These are phyloP conservation scores for Carposina sasakii DNA, from an alignment of 1,140 invertebrate species.

Conservation along the genomic window DNA sequence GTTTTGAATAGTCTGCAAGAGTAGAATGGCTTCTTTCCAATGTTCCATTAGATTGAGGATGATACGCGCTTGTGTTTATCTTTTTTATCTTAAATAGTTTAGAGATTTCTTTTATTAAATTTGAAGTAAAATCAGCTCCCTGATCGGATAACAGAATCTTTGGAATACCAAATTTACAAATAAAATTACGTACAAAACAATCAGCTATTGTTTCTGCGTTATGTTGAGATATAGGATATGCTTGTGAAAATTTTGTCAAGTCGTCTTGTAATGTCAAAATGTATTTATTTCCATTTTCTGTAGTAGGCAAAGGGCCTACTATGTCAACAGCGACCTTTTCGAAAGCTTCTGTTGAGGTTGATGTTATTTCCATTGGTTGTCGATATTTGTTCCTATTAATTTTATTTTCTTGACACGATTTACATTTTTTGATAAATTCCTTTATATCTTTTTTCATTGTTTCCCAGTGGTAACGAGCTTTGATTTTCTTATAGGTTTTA, in stretches of 20 bases:
- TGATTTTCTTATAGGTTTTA: conserved; percentile 3
- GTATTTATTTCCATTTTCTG: conserved; percentile 11
- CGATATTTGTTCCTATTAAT: not conserved
- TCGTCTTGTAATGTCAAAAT: conserved; percentile 12
- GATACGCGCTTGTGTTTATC: conserved; percentile 8
- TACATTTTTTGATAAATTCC: conserved; percentile 4
- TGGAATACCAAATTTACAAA: conserved; percentile 14
- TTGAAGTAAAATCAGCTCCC: conserved; percentile 12
- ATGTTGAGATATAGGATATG: conserved; percentile 4
- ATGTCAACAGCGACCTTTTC: conserved; percentile 8
- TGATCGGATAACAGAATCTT: conserved; percentile 7
- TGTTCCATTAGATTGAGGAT: conserved; percentile 20
- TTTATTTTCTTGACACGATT: conserved; percentile 15
- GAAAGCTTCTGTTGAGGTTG: conserved; percentile 9
- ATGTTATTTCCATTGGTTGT: conserved; percentile 13
- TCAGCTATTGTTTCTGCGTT: conserved; percentile 11
- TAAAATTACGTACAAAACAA: conserved; percentile 8
- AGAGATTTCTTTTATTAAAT: conserved; percentile 10
- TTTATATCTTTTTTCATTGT: conserved; percentile 8
- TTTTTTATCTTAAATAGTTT: conserved; percentile 14
- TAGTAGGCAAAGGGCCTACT: conserved; percentile 8
- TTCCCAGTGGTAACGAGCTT: not conserved
- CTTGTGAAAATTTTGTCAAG: conserved; percentile 12
- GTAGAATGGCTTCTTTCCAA: conserved; percentile 50
- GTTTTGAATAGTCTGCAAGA: conserved; percentile 51